Evolutionary conservation across 2,113 vertebrate species (phyloP), one percentile per base, ranked within the genome.

Genomic region (Orycteropus afer): DNA sequence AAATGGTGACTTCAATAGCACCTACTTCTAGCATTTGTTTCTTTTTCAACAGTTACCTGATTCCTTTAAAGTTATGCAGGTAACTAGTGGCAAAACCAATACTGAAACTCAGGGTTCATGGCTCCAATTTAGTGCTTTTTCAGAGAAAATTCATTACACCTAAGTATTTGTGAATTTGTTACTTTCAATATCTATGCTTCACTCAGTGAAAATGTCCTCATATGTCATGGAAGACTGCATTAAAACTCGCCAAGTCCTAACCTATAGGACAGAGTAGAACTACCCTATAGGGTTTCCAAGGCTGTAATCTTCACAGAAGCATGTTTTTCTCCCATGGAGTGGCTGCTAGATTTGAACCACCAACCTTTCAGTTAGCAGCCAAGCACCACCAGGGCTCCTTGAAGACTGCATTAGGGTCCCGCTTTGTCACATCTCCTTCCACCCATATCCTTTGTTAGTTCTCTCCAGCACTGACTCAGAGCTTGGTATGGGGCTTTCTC

Each of bases 181-280:
- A 14, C 5, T 25, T 15, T 47, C 25, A 22, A 40, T 45, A n/a
- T 29, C 71, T 29, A 1, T 10, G 13, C 12, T 37, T 29, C 47
- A 40, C 0, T 2, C 1, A 12, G 42, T 0, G 12, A 13, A 0
- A 1, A 32, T 0, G 3, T 1, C 0, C 78, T 40, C 27, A 2
- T 6, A 23, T 2, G 12, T 22, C 8, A 6, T 0, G 4, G 40
- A 4, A 91, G 73, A 63, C 22, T 3, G 17, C 7, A 14, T 32
- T 13, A 2, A 17, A n/a, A 15, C 34, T 34, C 5, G 32, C n/a
- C 2, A 10, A 69, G 4, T 69, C n/a, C 37, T 34, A 69, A 10
- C 34, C n/a, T 18, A 15, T 7, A 37, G 15, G 65, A 69, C 32
- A n/a, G 65, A n/a, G 65, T 18, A 37, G 34, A 37, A n/a, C 34